Evolutionary conservation across 2,113 vertebrate species (phyloP), one percentile per base, ranked within the genome.

Genomic region (Malurus elegans): DNA sequence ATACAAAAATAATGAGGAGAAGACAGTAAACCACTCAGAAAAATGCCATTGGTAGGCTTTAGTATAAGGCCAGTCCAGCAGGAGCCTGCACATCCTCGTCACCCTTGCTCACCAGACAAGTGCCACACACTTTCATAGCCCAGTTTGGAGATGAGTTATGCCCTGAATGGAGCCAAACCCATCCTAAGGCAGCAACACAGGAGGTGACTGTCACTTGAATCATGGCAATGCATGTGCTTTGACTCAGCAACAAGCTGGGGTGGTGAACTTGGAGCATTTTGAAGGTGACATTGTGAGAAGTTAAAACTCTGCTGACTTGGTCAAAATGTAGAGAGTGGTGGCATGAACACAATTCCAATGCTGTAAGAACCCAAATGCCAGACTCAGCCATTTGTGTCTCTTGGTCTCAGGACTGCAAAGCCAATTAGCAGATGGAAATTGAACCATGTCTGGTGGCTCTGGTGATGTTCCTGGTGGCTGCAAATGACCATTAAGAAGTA

Each of bases 201-300:
- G 0, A 72, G n/a, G 29, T 17, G 76, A 32, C 38, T 29, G 40
- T 24, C 29, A 79, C 17, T 42, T 1, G 0, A 89, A 66, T 32
- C 1, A 0, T 2, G 10, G 61, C 50, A 79, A 17, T 0, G 3
- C 64, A 31, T 4, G 2, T 14, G 14, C 12, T 51, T 53, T 58
- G 9, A 47, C 50, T 44, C 53, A 32, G 6, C 20, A 64, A 64
- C 11, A 42, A 25, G 48, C 18, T 45, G 9, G 13, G 26, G 28
- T 8, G 24, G 7, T 31, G 11, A 38, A 40, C 28, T 70, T 48
- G 83, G 40, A 15, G 26, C 0, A 0, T 51, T 80, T 87, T 51
- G 56, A 60, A 92, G 18, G 18, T 28, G n/a, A 12, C 54, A 12
- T 0, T 50, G 18, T 15, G 18, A 72, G 32, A 64, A 71, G 19